These are phyloP conservation scores for Drosophila setosimentum DNA, from an alignment of 2,888 invertebrate genomes.

Conservation along the genomic window DNA sequence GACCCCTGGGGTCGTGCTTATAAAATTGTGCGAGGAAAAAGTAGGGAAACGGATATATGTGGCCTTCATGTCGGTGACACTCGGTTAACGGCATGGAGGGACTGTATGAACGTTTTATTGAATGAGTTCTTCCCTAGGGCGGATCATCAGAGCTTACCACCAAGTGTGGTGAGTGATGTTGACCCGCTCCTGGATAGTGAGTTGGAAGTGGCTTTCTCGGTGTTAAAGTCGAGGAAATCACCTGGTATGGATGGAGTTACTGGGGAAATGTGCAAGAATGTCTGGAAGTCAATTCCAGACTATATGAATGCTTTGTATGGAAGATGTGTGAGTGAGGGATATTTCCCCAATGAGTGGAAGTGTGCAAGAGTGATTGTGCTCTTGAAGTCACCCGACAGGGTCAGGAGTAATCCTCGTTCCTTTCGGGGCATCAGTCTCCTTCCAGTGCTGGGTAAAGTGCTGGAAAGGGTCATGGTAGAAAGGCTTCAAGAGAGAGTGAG, in stretches of 20 bases:
- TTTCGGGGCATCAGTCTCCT: slow-evolving; percentile 39
- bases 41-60: background rate
- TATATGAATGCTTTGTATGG: background rate
- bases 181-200: background rate
- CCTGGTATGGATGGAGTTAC: background rate
- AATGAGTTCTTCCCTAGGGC: slow-evolving; percentile 6
- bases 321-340: background rate
- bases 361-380: slow-evolving; percentile 10
- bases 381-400: slow-evolving; percentile 39
- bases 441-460: slow-evolving; percentile 48
- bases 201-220: background rate
- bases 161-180: background rate
- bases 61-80: background rate
- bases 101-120: slow-evolving; percentile 1
- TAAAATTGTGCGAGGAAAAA: background rate
- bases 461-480: slow-evolving; percentile 15
- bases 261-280: background rate
- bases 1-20: slow-evolving; percentile 2
- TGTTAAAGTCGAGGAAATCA: background rate
- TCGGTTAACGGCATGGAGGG: background rate
- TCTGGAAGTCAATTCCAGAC: background rate
- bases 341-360: background rate
- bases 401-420: slow-evolving; percentile 43
- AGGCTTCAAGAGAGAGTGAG: slow-evolving; percentile 16
- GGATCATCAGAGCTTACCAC: background rate